Percentiles rank a stretch among this genome's conserved stretches.
Evolutionary conservation across 2,888 invertebrate species (phyloP).

Genomic region (Bombylius major): DNA sequence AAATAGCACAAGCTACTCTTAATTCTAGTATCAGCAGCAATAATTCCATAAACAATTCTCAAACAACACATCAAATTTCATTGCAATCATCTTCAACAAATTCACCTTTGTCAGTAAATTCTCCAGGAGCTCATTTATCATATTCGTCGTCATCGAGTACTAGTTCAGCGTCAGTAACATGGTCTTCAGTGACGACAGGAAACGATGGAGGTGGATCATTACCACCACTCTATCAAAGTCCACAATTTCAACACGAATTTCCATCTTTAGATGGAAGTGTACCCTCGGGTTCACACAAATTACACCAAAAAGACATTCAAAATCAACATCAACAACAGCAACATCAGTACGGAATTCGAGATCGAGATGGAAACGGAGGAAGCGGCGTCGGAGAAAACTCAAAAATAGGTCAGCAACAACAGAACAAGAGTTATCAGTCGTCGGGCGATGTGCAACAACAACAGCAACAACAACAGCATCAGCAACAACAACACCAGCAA

Average conservation of each 20-base stretch:
- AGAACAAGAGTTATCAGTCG: conserved; percentile 16
- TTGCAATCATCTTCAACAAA: conserved; percentile 14
- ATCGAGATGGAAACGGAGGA: conserved; percentile 9
- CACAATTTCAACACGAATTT: conserved; percentile 93
- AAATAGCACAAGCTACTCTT: conserved; percentile 9
- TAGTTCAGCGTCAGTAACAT: conserved; percentile 44
- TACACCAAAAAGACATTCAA: conserved; percentile 27
- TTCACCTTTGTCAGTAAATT: background rate
- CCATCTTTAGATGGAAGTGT: conserved; percentile 61
- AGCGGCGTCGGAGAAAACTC: conserved; percentile 15
- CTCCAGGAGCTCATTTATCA: background rate
- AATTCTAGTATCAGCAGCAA: conserved; percentile 5
- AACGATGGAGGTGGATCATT: conserved; percentile 29
- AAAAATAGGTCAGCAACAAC: conserved; percentile 5
- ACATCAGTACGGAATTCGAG: conserved; percentile 6
- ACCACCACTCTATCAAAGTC: conserved; percentile 62
- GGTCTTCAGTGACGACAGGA: conserved; percentile 47
- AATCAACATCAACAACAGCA: conserved; percentile 30
- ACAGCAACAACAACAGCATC: conserved; percentile 2
- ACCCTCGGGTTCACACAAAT: conserved; percentile 31
- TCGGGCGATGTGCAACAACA: conserved; percentile 6
- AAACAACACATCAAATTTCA: conserved; percentile 10
- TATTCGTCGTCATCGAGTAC: conserved; percentile 18
- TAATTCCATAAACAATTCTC: conserved; percentile 15
- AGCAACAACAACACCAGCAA: conserved; percentile 10